These are phyloP conservation scores for Catocala fraxini DNA, from an alignment of 2,888 invertebrate genomes.

Conservation along the genomic window DNA sequence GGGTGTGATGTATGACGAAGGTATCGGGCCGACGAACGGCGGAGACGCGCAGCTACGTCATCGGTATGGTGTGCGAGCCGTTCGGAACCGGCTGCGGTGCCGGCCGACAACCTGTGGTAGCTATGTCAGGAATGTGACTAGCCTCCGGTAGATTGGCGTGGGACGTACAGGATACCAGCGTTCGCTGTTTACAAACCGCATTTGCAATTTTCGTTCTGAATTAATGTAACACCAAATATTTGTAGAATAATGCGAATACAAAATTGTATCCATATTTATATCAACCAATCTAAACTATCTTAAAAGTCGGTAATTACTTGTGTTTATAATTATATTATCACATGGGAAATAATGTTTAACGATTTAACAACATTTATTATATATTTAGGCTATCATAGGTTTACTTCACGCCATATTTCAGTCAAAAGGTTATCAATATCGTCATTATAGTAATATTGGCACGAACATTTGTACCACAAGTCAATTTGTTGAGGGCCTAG, in stretches of 20 bases:
- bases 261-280: too few relatives aligned
- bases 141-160: constrained; percentile 76
- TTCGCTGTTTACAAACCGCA: constrained; percentile 63
- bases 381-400: constrained; percentile 4
- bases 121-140: constrained; percentile 82
- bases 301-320: background rate
- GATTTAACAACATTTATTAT: constrained; percentile 9
- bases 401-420: background rate
- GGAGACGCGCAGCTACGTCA: constrained; percentile 74
- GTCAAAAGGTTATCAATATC: constrained; percentile 8
- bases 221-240: constrained; percentile 27
- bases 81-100: constrained; percentile 74
- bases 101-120: constrained; percentile 82
- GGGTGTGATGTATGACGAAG: constrained; percentile 45
- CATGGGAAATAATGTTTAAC: constrained; percentile 1
- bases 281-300: too few relatives aligned
- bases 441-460: constrained; percentile 7
- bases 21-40: constrained; percentile 66
- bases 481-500: constrained; percentile 39
- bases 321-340: background rate
- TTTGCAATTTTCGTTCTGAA: constrained; percentile 59
- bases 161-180: constrained; percentile 74
- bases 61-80: constrained; percentile 64
- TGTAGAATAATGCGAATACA: background rate
- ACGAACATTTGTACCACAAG: constrained; percentile 23